These are phyloP conservation scores for Carterocephalus palaemon DNA, from an alignment of 2,888 invertebrate genomes.

Conservation along the genomic window DNA sequence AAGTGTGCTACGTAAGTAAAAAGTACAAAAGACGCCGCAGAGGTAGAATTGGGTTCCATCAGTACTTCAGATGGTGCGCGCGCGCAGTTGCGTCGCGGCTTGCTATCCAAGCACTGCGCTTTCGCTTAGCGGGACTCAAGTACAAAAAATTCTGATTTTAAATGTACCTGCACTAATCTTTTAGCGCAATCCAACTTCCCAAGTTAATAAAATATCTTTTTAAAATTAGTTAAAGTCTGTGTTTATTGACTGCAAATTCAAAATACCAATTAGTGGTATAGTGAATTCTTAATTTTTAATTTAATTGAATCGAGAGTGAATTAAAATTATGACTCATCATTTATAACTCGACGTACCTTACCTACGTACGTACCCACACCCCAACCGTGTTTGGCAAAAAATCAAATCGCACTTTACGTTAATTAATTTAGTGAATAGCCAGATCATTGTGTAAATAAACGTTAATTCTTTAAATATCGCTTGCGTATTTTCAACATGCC, in stretches of 20 bases:
- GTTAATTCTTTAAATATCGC: slow-evolving; percentile 30
- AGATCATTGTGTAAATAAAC: slow-evolving; percentile 38
- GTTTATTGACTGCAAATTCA: too few relatives aligned
- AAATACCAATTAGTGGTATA: too few relatives aligned
- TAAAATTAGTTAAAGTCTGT: too few relatives aligned
- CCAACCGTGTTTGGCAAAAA: slow-evolving; percentile 42
- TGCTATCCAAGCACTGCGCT: slow-evolving; percentile 45
- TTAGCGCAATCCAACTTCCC: too few relatives aligned
- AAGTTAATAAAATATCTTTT: too few relatives aligned
- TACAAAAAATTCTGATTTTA: too few relatives aligned
- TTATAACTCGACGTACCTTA: neutral
- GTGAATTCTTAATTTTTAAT: too few relatives aligned
- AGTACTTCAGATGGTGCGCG: slow-evolving; percentile 25
- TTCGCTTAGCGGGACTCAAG: slow-evolving; percentile 30
- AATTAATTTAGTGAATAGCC: slow-evolving; percentile 1
- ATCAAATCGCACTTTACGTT: slow-evolving; percentile 32
- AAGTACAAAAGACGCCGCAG: slow-evolving; percentile 40
- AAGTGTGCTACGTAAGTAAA: slow-evolving; percentile 35
- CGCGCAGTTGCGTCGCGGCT: slow-evolving; percentile 52
- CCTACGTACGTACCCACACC: too few relatives aligned
- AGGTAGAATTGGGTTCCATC: slow-evolving; percentile 36
- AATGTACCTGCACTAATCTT: too few relatives aligned
- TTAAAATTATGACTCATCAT: neutral
- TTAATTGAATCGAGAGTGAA: neutral
- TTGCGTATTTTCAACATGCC: slow-evolving; percentile 44